Evolutionary conservation across 2,888 invertebrate genomes (phyloP).

Genomic region (Mycogona germanica): DNA sequence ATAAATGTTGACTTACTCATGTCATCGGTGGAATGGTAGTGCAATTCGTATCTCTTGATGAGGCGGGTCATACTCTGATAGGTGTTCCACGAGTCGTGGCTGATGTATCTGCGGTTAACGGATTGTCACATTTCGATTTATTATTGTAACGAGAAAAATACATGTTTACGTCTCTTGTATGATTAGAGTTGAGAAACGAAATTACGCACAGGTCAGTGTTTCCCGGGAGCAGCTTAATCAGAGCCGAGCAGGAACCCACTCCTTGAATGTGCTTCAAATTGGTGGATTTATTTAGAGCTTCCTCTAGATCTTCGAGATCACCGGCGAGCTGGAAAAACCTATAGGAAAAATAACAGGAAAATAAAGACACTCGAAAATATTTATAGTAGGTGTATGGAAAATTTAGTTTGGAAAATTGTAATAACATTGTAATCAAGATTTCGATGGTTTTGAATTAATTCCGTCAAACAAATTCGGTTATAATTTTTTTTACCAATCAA

Average conservation of each 20-base stretch:
- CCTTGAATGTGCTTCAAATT: constrained; percentile 31
- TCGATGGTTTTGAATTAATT: neutral
- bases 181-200: too few relatives aligned
- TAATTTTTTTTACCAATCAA: neutral
- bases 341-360: constrained; percentile 19
- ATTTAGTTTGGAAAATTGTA: too few relatives aligned
- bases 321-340: constrained; percentile 61
- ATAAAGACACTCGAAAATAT: too few relatives aligned
- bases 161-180: too few relatives aligned
- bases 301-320: constrained; percentile 57
- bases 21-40: constrained; percentile 47
- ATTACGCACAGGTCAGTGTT: constrained; percentile 46
- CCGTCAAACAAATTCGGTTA: neutral
- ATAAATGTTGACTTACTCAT: constrained; percentile 17
- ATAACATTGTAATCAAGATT: too few relatives aligned
- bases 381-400: too few relatives aligned
- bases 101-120: too few relatives aligned
- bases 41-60: constrained; percentile 69
- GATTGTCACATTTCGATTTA: too few relatives aligned
- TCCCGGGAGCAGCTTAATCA: constrained; percentile 49
- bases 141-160: too few relatives aligned
- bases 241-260: constrained; percentile 49
- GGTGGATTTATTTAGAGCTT: constrained; percentile 28
- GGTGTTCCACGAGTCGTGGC: constrained; percentile 63
- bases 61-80: constrained; percentile 71